Evolutionary conservation across 30 jellyfish, hydroid and myxozoan genomes (phyloP).

Genomic region (Pseudorhiza aurosa): DNA sequence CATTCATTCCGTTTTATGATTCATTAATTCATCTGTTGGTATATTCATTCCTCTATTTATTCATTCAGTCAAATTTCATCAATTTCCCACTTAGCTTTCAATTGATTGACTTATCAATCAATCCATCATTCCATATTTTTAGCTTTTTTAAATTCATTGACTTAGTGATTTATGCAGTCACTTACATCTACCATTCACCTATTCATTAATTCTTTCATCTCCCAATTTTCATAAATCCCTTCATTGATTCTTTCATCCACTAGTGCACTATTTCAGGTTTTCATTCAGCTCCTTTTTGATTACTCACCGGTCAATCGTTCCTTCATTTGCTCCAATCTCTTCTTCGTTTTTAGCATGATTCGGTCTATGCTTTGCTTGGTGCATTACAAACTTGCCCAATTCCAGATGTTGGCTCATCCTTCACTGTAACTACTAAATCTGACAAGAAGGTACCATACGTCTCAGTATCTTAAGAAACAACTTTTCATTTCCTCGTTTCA

Average conservation of each 20-base stretch:
- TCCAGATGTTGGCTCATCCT: conserved; percentile 72
- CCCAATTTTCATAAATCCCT: background rate
- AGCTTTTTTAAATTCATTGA: no score
- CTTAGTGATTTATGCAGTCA: no score
- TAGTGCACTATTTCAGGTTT: background rate
- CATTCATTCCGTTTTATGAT: no score
- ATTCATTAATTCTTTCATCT: background rate
- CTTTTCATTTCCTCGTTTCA: no score
- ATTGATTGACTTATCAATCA: no score
- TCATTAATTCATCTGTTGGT: no score
- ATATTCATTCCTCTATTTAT: no score
- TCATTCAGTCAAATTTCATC: no score
- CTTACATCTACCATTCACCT: no score
- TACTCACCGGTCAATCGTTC: background rate
- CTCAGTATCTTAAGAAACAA: no score
- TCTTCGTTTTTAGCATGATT: conserved; percentile 12
- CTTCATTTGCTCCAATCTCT: background rate
- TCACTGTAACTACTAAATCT: conserved; percentile 21
- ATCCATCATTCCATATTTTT: no score
- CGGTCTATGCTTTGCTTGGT: conserved; percentile 56
- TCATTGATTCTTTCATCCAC: background rate
- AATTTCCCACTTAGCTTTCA: no score
- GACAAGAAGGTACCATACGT: background rate
- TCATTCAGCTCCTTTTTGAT: background rate
- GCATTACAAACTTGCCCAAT: conserved; percentile 32